Base-by-base conservation (phyloP, 92 coral and sea anemone genomes). In the Pocillopora meandrina region DNA sequence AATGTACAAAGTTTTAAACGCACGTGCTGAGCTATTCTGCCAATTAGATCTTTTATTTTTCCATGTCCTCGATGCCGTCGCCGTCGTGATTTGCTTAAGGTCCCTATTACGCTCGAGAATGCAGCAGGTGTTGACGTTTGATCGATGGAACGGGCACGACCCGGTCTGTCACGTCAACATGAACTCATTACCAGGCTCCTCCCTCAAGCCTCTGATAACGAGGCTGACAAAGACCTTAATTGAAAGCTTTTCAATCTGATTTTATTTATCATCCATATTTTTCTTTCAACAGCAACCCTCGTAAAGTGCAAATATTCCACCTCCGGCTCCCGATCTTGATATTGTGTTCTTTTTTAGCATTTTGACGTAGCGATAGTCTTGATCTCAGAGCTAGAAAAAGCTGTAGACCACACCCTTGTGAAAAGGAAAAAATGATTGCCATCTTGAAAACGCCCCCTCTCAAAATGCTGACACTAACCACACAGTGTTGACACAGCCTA, bases 271-370 rank as follows among this genome's bases (percentile, higher is more conserved):
- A 26, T 26, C 31, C 31, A 26, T 42, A 36, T 35, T 20, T 33
- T 70, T 70, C 21, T 70, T 17, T 26, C 31, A 21, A 70, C 52
- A 70, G 52, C 74, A 70, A 36, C 74, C 73, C 74, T 33, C 74
- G 52, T 7, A 42, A 42, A 17, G 17, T 35, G 74, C 56, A 55
- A 70, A 70, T 70, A 70, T 70, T 34, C 21, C 42, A 9, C 42
- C 20, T 70, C 55, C 17, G 52, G 23, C 74, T 35, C 21, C 73
- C n/a, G 52, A 69, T 69, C 19, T 69, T 33, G 35, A 14, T 69
- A 69, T 69, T 69, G 73, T 67, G 72, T 33, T 34, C 19, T 69
- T 69, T 69, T 13, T 13, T n/a, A 15, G 31, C 10, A 13, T 8
- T n/a, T 14, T 31, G 49, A 16, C 55, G 19, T 70, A 34, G 35